Conservation (phyloP, 2,113 vertebrate species). For the Ciconia maguari region DNA sequence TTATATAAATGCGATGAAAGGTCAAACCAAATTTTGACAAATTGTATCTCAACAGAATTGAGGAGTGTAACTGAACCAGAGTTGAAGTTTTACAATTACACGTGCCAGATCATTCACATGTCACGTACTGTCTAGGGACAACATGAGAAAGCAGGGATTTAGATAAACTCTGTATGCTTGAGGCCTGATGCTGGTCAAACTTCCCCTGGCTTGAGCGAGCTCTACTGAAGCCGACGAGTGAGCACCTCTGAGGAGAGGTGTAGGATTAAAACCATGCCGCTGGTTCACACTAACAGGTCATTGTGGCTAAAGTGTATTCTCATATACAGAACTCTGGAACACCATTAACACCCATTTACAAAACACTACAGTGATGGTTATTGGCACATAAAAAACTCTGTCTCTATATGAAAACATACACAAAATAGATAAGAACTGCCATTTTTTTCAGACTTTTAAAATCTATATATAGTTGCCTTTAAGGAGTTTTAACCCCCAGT, state of each 20-base stretch:
- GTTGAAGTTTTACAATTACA: conserved; percentile 8
- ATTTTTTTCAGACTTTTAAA: conserved; percentile 58
- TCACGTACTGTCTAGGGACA: conserved; percentile 13
- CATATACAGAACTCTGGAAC: conserved; percentile 66
- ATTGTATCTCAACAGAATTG: neutral
- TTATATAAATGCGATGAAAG: neutral
- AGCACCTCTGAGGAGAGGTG: neutral
- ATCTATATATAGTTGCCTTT: conserved; percentile 71
- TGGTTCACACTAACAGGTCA: conserved; percentile 61
- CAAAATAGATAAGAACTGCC: conserved; percentile 63
- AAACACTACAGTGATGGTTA: conserved; percentile 72
- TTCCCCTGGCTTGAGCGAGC: neutral
- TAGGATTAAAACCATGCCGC: conserved; percentile 25
- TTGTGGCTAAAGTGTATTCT: conserved; percentile 61
- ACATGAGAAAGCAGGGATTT: conserved; percentile 15
- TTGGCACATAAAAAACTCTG: conserved; percentile 68
- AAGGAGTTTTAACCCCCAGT: conserved; percentile 71
- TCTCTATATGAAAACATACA: conserved; percentile 68
- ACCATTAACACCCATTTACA: conserved; percentile 67
- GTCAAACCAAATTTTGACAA: conserved; percentile 22
- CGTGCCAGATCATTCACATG: conserved; percentile 9
- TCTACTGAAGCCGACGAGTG: neutral
- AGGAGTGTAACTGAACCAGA: neutral
- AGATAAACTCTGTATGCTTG: conserved; percentile 15
- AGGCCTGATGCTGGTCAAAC: neutral